Conservation (phyloP, 1,140 invertebrate genomes). For the Vanessa atalanta region DNA sequence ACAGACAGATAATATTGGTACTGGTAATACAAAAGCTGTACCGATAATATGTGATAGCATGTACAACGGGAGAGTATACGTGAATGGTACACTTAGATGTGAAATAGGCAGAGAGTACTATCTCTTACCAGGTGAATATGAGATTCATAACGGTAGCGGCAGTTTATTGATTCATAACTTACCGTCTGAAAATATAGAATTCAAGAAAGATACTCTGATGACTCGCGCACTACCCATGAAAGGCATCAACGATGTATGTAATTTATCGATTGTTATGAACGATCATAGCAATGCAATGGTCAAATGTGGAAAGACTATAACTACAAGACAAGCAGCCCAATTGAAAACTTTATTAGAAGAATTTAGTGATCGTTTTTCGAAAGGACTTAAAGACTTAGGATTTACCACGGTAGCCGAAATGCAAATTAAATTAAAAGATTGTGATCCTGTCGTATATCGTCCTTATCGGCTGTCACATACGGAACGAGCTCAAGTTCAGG, state of each 20-base stretch:
- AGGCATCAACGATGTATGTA: neutral
- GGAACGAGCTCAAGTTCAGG: neutral
- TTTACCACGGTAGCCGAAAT: slow-evolving; percentile 1
- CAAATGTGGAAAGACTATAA: slow-evolving; percentile 1
- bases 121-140: slow-evolving; percentile 12
- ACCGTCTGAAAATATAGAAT: neutral
- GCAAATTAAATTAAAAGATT: slow-evolving; percentile 12
- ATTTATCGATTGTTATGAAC: slow-evolving; percentile 1
- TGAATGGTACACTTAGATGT: neutral
- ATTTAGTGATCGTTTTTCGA: neutral
- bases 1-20: neutral
- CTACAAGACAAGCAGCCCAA: neutral
- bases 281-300: neutral
- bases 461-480: slow-evolving; percentile 15
- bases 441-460: slow-evolving; percentile 18
- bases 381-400: neutral
- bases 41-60: neutral
- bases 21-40: neutral
- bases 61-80: neutral
- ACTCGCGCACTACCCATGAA: slow-evolving; percentile 2
- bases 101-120: slow-evolving; percentile 28
- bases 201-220: neutral
- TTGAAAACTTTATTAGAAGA: neutral
- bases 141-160: neutral
- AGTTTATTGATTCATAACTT: slow-evolving; percentile 2